phyloP scores from a whole-genome alignment of 2,797 vertebrate species.

The Rachycentron canadum region DNA sequence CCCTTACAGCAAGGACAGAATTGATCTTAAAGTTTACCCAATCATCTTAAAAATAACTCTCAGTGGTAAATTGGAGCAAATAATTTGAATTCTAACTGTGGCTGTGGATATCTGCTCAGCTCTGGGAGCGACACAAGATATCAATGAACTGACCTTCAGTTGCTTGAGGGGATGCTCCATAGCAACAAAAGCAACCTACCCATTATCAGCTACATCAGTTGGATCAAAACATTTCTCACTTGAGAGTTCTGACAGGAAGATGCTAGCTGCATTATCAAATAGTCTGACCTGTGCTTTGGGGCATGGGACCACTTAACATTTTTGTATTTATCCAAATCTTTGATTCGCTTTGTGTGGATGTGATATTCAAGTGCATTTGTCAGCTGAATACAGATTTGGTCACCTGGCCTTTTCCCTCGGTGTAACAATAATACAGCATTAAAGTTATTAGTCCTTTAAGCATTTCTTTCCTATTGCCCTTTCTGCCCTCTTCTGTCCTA shows the following conservation, averaged over 20 bases:
- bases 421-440: background rate
- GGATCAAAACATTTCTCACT: constrained; percentile 21
- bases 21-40: constrained; percentile 42
- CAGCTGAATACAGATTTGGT: constrained; percentile 8
- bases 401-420: background rate
- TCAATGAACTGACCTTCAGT: constrained; percentile 48
- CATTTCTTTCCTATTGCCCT: background rate
- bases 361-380: background rate
- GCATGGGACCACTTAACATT: constrained; percentile 4
- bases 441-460: background rate
- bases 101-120: constrained; percentile 31
- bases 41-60: constrained; percentile 57
- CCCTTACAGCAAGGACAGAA: constrained; percentile 56
- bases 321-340: constrained; percentile 12
- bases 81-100: constrained; percentile 51
- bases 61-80: constrained; percentile 44
- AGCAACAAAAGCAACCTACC: constrained; percentile 34
- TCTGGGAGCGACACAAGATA: constrained; percentile 36
- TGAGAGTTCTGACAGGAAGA: constrained; percentile 20
- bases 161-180: constrained; percentile 35
- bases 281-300: constrained; percentile 12
- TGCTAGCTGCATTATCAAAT: constrained; percentile 18
- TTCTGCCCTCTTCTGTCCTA: background rate
- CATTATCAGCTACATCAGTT: constrained; percentile 38
- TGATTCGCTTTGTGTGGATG: constrained; percentile 13